Percentiles rank a stretch among this genome's conserved stretches.
These are phyloP conservation scores for Pteronotus mesoamericanus DNA, from an alignment of 2,797 vertebrate species.

Conservation along the genomic window DNA sequence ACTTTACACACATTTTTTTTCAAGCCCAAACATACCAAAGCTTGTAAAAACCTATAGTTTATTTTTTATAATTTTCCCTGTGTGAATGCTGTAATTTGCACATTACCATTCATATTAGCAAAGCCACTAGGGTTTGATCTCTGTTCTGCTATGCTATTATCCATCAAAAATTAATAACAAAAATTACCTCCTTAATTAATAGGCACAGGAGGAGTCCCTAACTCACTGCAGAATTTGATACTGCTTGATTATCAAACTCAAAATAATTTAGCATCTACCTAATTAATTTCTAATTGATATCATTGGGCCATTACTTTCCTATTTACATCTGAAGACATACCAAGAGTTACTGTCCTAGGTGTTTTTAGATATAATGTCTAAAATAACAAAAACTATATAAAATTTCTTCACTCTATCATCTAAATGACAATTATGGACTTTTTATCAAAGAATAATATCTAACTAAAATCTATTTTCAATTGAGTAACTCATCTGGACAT, in stretches of 20 bases:
- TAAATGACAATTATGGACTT: not conserved
- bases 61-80: slow-evolving; percentile 24
- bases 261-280: slow-evolving; percentile 76
- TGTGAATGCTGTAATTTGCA: slow-evolving; percentile 18
- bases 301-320: slow-evolving; percentile 70
- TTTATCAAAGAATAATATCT: slow-evolving; percentile 3
- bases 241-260: slow-evolving; percentile 75
- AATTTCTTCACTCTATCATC: not conserved
- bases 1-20: not conserved
- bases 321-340: slow-evolving; percentile 62
- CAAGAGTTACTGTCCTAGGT: slow-evolving; percentile 51
- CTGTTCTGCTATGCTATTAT: slow-evolving; percentile 51
- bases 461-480: slow-evolving; percentile 6
- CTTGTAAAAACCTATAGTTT: not conserved
- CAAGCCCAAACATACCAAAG: not conserved
- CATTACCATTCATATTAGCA: slow-evolving; percentile 46
- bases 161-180: slow-evolving; percentile 78
- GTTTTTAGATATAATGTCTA: not conserved
- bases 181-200: slow-evolving; percentile 81
- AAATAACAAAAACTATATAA: not conserved
- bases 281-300: slow-evolving; percentile 82
- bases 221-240: slow-evolving; percentile 68
- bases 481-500: not conserved
- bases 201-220: slow-evolving; percentile 74
- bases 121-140: slow-evolving; percentile 52